Evolutionary conservation across 2,797 vertebrate genomes (phyloP).

Genomic region (Coccyzus lansbergi): DNA sequence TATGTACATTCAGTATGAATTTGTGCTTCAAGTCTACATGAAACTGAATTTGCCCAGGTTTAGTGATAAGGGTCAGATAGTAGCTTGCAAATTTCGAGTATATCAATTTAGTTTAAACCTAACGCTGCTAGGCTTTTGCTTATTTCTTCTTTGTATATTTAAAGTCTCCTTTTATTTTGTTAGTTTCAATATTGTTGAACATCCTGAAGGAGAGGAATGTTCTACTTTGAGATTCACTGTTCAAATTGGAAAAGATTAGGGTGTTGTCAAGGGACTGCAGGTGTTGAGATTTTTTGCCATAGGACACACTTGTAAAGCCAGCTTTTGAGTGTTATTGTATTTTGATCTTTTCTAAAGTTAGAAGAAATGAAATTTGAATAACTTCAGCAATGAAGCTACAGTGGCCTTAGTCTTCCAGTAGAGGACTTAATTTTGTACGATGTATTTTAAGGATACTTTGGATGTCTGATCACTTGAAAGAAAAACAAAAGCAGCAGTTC

Average conservation of each 20-base stretch:
- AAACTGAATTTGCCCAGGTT: background rate
- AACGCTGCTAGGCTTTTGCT: background rate
- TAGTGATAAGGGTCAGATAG: background rate
- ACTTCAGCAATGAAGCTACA: background rate
- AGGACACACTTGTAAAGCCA: background rate
- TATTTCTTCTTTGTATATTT: background rate
- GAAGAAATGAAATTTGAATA: background rate
- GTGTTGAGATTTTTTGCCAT: accelerated
- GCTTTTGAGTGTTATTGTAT: background rate
- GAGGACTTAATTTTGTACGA: background rate
- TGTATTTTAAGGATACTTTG: background rate
- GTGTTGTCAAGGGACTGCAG: background rate
- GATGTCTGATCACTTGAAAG: background rate
- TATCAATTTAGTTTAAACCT: background rate
- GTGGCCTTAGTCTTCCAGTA: background rate
- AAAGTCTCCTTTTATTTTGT: background rate
- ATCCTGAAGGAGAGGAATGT: background rate
- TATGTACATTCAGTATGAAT: background rate
- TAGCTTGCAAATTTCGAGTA: background rate
- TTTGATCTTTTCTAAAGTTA: background rate
- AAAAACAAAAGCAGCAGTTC: background rate
- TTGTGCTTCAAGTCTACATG: background rate
- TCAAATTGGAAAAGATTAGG: background rate
- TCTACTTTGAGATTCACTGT: background rate
- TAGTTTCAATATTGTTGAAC: background rate